phyloP scores from a whole-genome alignment of 2,888 invertebrate species.

The Lithophane semibrunnea region DNA sequence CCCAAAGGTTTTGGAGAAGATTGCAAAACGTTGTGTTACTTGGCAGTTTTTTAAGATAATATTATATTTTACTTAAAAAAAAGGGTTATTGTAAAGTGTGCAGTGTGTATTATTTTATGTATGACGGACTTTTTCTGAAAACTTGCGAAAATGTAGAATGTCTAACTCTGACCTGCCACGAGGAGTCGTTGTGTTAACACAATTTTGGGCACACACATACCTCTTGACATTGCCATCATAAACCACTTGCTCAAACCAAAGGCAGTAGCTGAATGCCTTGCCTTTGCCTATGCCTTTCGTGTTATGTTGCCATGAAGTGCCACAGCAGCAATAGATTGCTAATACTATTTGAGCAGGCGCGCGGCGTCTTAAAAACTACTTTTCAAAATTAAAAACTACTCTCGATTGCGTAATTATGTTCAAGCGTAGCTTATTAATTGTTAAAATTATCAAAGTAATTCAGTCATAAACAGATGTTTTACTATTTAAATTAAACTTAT shows the following conservation, averaged over 20 bases:
- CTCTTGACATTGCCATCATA: slow-evolving; percentile 2
- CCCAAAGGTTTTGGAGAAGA: slow-evolving; percentile 3
- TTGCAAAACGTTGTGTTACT: background rate
- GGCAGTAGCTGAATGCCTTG: background rate
- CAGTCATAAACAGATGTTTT: background rate
- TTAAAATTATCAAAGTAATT: background rate
- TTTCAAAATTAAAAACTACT: background rate
- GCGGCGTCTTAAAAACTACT: slow-evolving; percentile 14
- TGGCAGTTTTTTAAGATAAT: background rate
- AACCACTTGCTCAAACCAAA: background rate
- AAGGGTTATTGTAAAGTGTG: no score
- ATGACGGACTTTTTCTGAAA: background rate
- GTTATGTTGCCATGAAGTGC: background rate
- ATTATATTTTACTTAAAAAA: background rate
- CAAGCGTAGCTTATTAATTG: background rate
- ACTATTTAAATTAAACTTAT: background rate
- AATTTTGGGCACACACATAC: background rate
- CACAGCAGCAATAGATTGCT: slow-evolving; percentile 19
- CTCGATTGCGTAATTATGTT: background rate
- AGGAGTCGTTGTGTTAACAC: slow-evolving; percentile 4
- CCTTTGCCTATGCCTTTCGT: background rate
- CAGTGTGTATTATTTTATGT: background rate
- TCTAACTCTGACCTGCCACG: background rate
- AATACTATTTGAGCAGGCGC: slow-evolving; percentile 14
- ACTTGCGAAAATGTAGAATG: background rate